Evolutionary conservation across 1,140 invertebrate genomes (phyloP).

Genomic region (Calephelis virginiensis): DNA sequence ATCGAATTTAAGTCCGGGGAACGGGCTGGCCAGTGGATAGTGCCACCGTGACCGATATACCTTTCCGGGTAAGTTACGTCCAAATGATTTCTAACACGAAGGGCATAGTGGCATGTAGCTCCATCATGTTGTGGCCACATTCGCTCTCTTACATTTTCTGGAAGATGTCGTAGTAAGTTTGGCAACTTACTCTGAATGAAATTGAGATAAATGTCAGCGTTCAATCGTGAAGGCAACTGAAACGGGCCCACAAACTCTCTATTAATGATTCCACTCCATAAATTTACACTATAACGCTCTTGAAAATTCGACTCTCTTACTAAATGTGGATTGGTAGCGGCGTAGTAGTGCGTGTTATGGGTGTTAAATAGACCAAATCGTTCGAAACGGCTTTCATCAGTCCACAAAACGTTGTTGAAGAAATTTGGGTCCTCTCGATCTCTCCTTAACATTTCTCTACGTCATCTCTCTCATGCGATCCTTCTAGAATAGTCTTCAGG

Average conservation of each 20-base stretch:
- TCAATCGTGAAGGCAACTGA: neutral
- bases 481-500: constrained; percentile 4
- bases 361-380: neutral
- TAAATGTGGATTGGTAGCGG: neutral
- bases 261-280: neutral
- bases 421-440: constrained; percentile 15
- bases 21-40: constrained; percentile 25
- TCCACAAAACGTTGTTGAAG: neutral
- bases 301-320: neutral
- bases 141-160: neutral
- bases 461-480: constrained; percentile 5
- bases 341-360: neutral
- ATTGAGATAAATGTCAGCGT: neutral
- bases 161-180: neutral
- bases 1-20: constrained; percentile 17
- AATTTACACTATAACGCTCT: neutral
- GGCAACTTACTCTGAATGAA: neutral
- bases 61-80: constrained; percentile 1
- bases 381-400: constrained; percentile 2
- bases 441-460: constrained; percentile 3
- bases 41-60: no score
- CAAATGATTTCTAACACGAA: neutral
- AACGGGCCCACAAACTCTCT: neutral
- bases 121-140: neutral
- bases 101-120: constrained; percentile 18